These are phyloP conservation scores for Rhamnusium bicolor DNA, from an alignment of 2,888 invertebrate genomes.

Conservation along the genomic window DNA sequence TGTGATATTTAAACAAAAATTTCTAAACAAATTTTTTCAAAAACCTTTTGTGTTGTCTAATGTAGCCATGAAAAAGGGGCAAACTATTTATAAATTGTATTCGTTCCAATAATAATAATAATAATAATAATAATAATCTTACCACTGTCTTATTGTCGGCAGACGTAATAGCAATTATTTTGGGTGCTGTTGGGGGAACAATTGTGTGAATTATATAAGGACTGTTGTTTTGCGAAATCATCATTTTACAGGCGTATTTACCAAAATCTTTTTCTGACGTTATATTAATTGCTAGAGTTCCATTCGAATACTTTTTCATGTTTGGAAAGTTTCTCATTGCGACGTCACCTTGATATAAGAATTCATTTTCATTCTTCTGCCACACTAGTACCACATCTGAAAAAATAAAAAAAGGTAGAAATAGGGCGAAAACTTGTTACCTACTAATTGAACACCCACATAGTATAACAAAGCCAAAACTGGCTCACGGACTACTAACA, in stretches of 20 bases:
- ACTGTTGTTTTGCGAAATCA: conserved; percentile 48
- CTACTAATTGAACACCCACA: too few relatives aligned
- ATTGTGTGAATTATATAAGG: conserved; percentile 59
- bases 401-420: too few relatives aligned
- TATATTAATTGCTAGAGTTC: conserved; percentile 52
- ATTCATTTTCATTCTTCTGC: conserved; percentile 52
- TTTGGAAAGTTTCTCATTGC: conserved; percentile 48
- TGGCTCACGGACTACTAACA: too few relatives aligned
- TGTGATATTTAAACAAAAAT: too few relatives aligned
- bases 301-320: conserved; percentile 44
- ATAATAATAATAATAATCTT: conserved; percentile 42
- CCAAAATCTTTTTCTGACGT: conserved; percentile 56
- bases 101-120: too few relatives aligned
- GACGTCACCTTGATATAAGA: conserved; percentile 56
- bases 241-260: conserved; percentile 60
- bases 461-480: too few relatives aligned
- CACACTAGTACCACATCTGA: conserved; percentile 55
- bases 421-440: too few relatives aligned
- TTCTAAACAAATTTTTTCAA: too few relatives aligned
- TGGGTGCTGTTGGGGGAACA: conserved; percentile 51
- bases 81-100: too few relatives aligned
- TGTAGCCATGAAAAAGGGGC: too few relatives aligned
- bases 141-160: conserved; percentile 56
- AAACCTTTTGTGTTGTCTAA: too few relatives aligned
- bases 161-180: conserved; percentile 58